Percentiles rank a stretch among this genome's conserved stretches.
phyloP scores from a whole-genome alignment of 2,113 vertebrate genomes.

The Podiceps cristatus region DNA sequence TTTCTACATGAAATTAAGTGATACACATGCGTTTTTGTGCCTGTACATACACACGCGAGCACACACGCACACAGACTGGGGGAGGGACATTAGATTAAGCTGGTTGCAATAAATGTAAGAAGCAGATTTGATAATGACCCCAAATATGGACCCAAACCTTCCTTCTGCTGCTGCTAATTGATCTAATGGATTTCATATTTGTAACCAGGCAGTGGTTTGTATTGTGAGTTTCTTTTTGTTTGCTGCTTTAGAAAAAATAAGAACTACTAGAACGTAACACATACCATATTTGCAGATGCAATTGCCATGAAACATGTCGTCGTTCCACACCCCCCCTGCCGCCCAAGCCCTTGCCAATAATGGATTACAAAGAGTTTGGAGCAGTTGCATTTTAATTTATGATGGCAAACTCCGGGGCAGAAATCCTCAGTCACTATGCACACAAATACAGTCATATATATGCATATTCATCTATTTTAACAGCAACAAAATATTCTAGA shows the following conservation, averaged over 20 bases:
- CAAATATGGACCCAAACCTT: neutral
- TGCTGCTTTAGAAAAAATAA: slow-evolving; percentile 10
- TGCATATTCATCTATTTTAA: neutral
- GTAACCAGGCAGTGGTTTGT: slow-evolving; percentile 24
- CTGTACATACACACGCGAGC: neutral
- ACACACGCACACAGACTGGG: neutral
- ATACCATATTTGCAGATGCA: slow-evolving; percentile 43
- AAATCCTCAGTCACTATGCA: neutral
- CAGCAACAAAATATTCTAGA: neutral
- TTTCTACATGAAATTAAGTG: neutral
- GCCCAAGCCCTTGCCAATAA: neutral
- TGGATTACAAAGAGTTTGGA: neutral
- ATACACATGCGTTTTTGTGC: neutral
- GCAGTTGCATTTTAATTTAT: slow-evolving; percentile 10
- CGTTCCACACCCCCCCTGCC: accelerated
- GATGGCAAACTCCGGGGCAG: neutral
- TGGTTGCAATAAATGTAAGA: neutral
- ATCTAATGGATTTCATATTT: slow-evolving; percentile 31
- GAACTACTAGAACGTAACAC: neutral
- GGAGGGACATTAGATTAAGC: neutral
- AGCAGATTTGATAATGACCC: neutral
- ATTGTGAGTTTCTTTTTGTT: slow-evolving; percentile 30
- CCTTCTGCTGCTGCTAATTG: neutral
- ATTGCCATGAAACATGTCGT: neutral
- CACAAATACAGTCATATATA: neutral